Percentiles rank a stretch among this genome's conserved stretches.
phyloP scores from a whole-genome alignment of 1,140 invertebrate genomes.

The Scaptomyza graminum region DNA sequence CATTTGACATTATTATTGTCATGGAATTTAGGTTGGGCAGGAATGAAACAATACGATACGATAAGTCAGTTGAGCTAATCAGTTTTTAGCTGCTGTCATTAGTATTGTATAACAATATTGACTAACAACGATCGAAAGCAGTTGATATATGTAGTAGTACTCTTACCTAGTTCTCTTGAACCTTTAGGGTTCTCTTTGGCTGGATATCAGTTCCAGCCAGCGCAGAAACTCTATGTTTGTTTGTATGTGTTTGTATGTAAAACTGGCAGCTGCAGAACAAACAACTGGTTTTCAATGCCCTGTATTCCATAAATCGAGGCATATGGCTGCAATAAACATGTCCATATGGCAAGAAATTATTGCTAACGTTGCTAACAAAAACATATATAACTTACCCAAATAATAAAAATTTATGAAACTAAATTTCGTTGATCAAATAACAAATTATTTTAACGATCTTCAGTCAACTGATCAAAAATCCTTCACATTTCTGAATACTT shows the following conservation, averaged over 20 bases:
- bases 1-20: conserved; percentile 76
- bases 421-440: too few species aligned
- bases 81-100: conserved; percentile 38
- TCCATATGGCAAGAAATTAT: too few species aligned
- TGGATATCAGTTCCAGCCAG: conserved; percentile 43
- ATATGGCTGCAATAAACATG: not conserved
- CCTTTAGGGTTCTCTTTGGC: conserved; percentile 31
- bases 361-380: too few species aligned
- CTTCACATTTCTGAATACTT: too few species aligned
- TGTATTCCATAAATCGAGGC: conserved; percentile 19
- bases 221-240: conserved; percentile 8
- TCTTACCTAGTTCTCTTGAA: conserved; percentile 20
- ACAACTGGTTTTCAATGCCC: conserved; percentile 69
- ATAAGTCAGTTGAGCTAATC: conserved; percentile 57
- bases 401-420: too few species aligned
- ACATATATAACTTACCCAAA: too few species aligned
- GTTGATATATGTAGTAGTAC: not conserved
- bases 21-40: conserved; percentile 73
- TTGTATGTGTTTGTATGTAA: conserved; percentile 26
- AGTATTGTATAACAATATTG: conserved; percentile 40
- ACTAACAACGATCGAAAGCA: conserved; percentile 18
- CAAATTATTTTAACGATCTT: too few species aligned
- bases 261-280: conserved; percentile 73
- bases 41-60: conserved; percentile 39
- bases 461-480: too few species aligned